Base-by-base conservation (phyloP, 1,140 invertebrate genomes). In the Drosophila nannoptera region DNA sequence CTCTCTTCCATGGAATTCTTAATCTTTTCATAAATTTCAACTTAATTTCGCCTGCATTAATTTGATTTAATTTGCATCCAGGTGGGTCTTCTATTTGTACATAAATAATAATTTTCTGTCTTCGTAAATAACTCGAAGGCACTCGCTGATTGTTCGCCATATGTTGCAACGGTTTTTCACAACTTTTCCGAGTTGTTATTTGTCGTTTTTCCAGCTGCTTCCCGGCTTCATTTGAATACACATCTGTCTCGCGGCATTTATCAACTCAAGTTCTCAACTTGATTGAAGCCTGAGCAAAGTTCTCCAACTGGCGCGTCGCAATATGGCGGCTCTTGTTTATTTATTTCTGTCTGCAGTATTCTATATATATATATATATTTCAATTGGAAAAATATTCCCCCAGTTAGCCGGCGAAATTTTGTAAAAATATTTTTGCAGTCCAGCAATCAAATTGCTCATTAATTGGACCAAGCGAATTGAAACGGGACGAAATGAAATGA, bases 371-470 rank as follows among this genome's bases (percentile, higher is more conserved):
- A 12, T 35, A 16, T 14, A 22, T 14, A n/a, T 38, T 53, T 75
- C 55, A 22, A 11, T 11, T 46, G 45, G 0, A 35, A 9, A 52
- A 35, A 35, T 14, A 16, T 46, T 52, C 14, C 1, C 22, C 22
- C 22, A 22, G 22, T 22, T 22, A 3, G 22, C 3, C 1, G 22
- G 3, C 22, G 22, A 1, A 33, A 32, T 12, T 12, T 46, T 40
- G 53, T 42, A 2, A 43, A 73, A 65, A 74, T 65, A 71, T 67
- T 71, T 67, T 65, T 29, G 49, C 70, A 77, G 66, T 68, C 43
- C 50, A 63, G 55, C 66, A 77, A 67, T 63, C 69, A 62, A 81
- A 81, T 82, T 74, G 52, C 74, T 82, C 70, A 82, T 77, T 81
- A 77, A 81, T 64, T 75, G 60, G 66, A 75, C 60, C 40, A 55